phyloP scores from a whole-genome alignment of 2,113 vertebrate species.

The Apistogramma diplotaenia region DNA sequence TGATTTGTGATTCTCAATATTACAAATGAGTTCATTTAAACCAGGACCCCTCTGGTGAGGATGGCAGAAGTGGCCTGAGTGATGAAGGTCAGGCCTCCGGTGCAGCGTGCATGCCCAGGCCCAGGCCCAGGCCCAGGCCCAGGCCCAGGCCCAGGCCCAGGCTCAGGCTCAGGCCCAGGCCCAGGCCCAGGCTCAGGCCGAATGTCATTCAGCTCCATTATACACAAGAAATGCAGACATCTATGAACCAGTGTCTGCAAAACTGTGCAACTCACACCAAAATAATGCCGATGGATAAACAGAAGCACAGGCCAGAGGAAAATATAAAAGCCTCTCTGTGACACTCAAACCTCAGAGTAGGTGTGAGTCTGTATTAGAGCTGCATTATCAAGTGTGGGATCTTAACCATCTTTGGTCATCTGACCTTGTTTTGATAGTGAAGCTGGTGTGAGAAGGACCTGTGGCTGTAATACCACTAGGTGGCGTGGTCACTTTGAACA shows the following conservation, averaged over 20 bases:
- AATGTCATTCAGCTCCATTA: background rate
- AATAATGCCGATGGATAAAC: background rate
- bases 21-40: constrained; percentile 1
- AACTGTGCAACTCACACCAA: background rate
- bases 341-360: constrained; percentile 33
- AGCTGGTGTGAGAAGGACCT: background rate
- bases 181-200: too few species aligned
- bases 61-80: constrained; percentile 50
- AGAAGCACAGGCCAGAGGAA: background rate
- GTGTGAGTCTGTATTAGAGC: constrained; percentile 35
- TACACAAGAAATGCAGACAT: background rate
- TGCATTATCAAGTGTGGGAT: background rate
- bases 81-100: constrained; percentile 65
- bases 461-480: constrained; percentile 59
- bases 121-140: too few species aligned
- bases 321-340: background rate
- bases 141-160: too few species aligned
- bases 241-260: background rate
- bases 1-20: background rate
- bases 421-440: constrained; percentile 22
- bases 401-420: background rate
- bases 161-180: too few species aligned
- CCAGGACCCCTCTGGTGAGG: constrained; percentile 10
- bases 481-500: constrained; percentile 70
- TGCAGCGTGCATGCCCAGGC: constrained; percentile 48